Evolutionary conservation across 2,797 vertebrate genomes (phyloP), one percentile per base, ranked within the genome.

Genomic region (Danionella dracula): DNA sequence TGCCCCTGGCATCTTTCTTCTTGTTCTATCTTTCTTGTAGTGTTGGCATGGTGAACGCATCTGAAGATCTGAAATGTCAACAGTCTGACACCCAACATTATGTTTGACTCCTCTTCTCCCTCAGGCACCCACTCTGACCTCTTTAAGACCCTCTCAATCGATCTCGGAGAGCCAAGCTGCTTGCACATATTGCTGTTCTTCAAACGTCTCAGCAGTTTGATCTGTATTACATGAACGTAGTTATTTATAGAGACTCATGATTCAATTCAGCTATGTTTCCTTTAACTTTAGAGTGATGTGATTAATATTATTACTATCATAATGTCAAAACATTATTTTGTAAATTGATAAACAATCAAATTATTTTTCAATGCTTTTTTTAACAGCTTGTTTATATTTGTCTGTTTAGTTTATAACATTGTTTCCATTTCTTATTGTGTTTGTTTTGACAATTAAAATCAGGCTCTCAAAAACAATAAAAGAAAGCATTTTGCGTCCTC

Each of bases 1-100:
- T 78, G 78, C 74, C 74, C 58, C 60, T 79, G 77, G 79, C 64
- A 77, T 82, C 65, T 67, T 81, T 72, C 68, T 65, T 45, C 9
- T 31, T 31, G 1, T 9, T 16, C 19, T 35, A 12, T 54, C 19
- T 23, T 4, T 23, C 16, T 44, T 40, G 66, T 16, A 31, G 35
- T 58, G 58, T 49, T 53, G 42, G 48, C 57, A 50, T 63, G 27
- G 29, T 51, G 27, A 67, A 60, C 20, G 61, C 71, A 60, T 34
- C 51, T 63, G 61, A 56, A 67, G 54, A 61, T 69, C 44, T 67
- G 35, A 78, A 78, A 76, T 60, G 45, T 66, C 71, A 80, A 13
- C 55, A 57, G 74, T 73, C 76, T 75, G 74, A 73, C 76, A 76
- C 71, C 68, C 68, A 57, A 63, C 58, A 73, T 78, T 74, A 72